Evolutionary conservation across 1,140 invertebrate species (phyloP).

Genomic region (Charaxes varanes): DNA sequence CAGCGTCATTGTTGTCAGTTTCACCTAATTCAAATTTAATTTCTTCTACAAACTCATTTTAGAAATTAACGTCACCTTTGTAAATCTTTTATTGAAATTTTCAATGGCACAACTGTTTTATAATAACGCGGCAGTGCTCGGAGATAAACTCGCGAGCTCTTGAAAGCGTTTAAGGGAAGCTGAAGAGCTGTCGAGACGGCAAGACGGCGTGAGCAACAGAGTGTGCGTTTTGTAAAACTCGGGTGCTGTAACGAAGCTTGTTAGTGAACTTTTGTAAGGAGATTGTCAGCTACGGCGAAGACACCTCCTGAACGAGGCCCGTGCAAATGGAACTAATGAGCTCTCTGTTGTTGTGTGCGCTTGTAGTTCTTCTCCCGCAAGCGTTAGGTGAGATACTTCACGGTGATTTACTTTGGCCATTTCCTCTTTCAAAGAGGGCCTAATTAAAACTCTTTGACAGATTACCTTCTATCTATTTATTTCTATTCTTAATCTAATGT

Average conservation of each 20-base stretch:
- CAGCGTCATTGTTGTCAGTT: slow-evolving; percentile 2
- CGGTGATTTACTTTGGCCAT: slow-evolving; percentile 20
- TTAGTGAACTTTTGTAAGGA: slow-evolving; percentile 59
- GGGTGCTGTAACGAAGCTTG: slow-evolving; percentile 55
- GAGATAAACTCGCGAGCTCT: slow-evolving; percentile 17
- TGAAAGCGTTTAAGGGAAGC: slow-evolving; percentile 28
- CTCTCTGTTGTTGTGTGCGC: slow-evolving; percentile 46
- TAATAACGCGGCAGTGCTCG: slow-evolving; percentile 15
- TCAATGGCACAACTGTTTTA: slow-evolving; percentile 8
- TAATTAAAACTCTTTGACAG: slow-evolving; percentile 26
- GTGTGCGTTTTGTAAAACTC: slow-evolving; percentile 50
- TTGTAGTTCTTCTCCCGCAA: slow-evolving; percentile 41
- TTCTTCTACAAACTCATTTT: too few species aligned
- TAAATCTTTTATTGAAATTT: not conserved
- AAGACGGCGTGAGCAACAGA: slow-evolving; percentile 26
- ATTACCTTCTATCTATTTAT: slow-evolving; percentile 8
- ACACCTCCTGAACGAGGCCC: slow-evolving; percentile 40
- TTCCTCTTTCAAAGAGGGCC: slow-evolving; percentile 15
- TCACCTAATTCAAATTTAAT: not conserved
- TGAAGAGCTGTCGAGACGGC: slow-evolving; percentile 14
- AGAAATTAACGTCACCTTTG: not conserved
- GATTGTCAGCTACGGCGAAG: slow-evolving; percentile 48
- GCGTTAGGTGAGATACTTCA: slow-evolving; percentile 38
- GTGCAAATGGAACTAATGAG: slow-evolving; percentile 65
- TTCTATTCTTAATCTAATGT: too few species aligned